Evolutionary conservation across 1,140 invertebrate species (phyloP).

Genomic region (Chlorops oryzae): DNA sequence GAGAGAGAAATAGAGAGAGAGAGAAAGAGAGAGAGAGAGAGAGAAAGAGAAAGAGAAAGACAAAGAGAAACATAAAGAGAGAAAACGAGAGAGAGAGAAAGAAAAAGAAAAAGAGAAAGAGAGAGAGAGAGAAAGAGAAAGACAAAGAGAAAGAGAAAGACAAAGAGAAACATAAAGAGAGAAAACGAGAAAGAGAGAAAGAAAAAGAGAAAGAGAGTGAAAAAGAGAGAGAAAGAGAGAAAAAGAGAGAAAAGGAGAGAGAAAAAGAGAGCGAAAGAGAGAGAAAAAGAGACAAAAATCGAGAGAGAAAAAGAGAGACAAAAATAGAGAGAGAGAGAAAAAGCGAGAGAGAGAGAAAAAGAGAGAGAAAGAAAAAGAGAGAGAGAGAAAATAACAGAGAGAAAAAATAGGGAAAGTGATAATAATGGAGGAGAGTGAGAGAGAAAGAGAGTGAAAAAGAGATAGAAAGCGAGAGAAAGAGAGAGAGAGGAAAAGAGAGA

Average conservation of each 20-base stretch:
- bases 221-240: neutral
- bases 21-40: neutral
- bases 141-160: neutral
- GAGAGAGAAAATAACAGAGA: neutral
- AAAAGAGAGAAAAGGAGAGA: neutral
- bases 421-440: neutral
- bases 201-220: neutral
- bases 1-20: neutral
- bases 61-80: neutral
- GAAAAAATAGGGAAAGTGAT: conserved; percentile 4
- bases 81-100: neutral
- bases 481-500: neutral
- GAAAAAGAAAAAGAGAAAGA: neutral
- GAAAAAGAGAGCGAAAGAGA: neutral
- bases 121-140: neutral
- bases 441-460: conserved; percentile 1
- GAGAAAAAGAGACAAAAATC: neutral
- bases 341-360: neutral
- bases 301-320: neutral
- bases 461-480: neutral
- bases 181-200: neutral
- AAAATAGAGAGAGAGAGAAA: neutral
- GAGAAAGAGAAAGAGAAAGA: neutral
- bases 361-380: neutral
- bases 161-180: neutral